These are phyloP conservation scores for Perca schrenkii DNA, from an alignment of 2,113 vertebrate genomes.

Conservation along the genomic window DNA sequence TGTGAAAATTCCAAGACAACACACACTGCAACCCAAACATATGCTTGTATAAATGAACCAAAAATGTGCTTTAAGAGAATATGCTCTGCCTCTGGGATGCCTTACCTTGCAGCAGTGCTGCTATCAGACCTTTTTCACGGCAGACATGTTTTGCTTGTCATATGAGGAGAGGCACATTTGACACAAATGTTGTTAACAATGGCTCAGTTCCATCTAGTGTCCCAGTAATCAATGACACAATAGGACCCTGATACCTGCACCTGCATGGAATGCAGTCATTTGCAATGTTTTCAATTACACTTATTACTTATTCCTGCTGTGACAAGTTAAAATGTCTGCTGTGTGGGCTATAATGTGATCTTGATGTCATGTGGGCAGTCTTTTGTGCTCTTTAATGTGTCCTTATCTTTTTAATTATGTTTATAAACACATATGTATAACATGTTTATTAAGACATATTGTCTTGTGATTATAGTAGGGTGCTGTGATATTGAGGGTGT, in stretches of 20 bases:
- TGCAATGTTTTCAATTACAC: not conserved
- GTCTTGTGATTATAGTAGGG: conserved; percentile 11
- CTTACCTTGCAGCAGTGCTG: not conserved
- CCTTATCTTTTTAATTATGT: not conserved
- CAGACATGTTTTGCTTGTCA: not conserved
- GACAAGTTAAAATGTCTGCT: not conserved
- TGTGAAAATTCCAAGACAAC: not conserved
- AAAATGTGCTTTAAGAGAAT: not conserved
- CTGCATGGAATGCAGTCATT: not conserved
- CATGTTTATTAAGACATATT: not conserved
- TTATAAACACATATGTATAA: not conserved
- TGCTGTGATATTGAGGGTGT: conserved; percentile 27
- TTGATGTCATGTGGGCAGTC: not conserved
- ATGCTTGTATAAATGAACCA: not conserved
- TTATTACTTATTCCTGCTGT: not conserved
- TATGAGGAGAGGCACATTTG: not conserved
- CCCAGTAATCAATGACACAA: not conserved
- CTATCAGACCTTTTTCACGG: not conserved
- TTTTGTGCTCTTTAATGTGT: not conserved
- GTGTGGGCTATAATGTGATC: not conserved
- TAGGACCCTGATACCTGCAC: not conserved
- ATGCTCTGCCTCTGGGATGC: not conserved
- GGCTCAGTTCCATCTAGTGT: not conserved
- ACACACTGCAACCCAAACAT: not conserved
- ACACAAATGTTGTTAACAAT: not conserved